A percentile compares a stretch with the other conserved stretches of the same genome.
phyloP scores from a whole-genome alignment of 2,797 vertebrate genomes.

The Crenuchus spilurus region DNA sequence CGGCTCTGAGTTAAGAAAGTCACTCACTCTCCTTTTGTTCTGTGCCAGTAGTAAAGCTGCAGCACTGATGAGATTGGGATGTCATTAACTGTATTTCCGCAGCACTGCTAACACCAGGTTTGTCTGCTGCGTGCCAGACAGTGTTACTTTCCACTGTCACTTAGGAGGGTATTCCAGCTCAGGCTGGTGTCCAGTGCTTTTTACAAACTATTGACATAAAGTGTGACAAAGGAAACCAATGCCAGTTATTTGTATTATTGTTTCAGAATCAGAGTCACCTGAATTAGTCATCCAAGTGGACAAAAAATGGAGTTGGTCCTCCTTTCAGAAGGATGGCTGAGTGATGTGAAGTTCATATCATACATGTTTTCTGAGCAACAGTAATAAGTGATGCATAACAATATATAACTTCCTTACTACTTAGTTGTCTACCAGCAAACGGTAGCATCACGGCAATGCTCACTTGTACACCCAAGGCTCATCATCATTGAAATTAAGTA shows the following conservation, averaged over 20 bases:
- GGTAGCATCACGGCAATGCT: not conserved
- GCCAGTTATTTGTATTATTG: no score
- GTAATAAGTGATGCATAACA: no score
- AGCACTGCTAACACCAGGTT: conserved; percentile 25
- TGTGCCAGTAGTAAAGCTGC: conserved; percentile 42
- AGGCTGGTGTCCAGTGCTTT: not conserved
- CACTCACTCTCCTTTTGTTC: conserved; percentile 17
- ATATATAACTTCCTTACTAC: no score
- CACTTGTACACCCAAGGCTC: not conserved
- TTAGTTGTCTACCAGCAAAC: no score
- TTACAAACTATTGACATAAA: not conserved
- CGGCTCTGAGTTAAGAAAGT: not conserved
- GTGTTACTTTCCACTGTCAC: conserved; percentile 29
- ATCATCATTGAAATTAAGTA: not conserved
- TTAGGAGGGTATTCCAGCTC: not conserved
- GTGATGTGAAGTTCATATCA: no score
- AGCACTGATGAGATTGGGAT: conserved; percentile 42
- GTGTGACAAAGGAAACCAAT: not conserved
- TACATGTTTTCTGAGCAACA: no score
- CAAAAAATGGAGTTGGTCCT: no score
- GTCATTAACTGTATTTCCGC: conserved; percentile 45
- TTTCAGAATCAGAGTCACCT: no score
- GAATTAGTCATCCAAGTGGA: no score
- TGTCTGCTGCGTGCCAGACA: not conserved
- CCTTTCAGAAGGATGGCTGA: no score